Evolutionary conservation across 1,140 invertebrate genomes (phyloP).

Genomic region (Lasaia peninsularis): DNA sequence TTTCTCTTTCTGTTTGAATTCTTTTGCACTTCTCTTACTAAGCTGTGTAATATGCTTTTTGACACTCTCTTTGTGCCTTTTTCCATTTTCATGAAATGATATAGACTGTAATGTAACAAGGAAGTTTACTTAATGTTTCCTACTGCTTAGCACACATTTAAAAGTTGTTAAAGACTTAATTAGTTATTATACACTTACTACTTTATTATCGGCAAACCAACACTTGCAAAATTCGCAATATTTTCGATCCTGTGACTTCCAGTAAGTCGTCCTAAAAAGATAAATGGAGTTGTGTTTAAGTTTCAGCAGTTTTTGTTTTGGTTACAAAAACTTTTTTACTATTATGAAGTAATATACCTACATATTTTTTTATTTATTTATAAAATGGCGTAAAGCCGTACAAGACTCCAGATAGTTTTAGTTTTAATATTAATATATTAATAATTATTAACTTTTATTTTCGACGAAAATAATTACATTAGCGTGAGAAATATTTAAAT

Average conservation of each 20-base stretch:
- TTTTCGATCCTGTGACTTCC: conserved; percentile 97
- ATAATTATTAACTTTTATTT: too few species aligned
- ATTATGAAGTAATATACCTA: too few species aligned
- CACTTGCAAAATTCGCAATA: conserved; percentile 99
- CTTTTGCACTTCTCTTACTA: conserved; percentile 87
- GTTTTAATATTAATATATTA: too few species aligned
- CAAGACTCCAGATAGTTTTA: too few species aligned
- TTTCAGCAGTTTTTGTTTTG: not conserved
- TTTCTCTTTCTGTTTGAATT: conserved; percentile 86
- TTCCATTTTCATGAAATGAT: conserved; percentile 96
- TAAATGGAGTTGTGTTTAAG: not conserved
- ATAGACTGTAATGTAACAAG: conserved; percentile 83
- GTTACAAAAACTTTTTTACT: not conserved
- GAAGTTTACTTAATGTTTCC: too few species aligned
- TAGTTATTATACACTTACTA: conserved; percentile 80
- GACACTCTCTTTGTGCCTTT: conserved; percentile 96
- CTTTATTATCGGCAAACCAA: conserved; percentile 98
- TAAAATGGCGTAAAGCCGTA: too few species aligned
- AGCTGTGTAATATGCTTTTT: conserved; percentile 91
- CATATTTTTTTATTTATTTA: too few species aligned
- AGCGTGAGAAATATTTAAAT: too few species aligned
- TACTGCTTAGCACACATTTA: too few species aligned
- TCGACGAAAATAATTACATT: too few species aligned
- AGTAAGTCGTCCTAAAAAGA: conserved; percentile 92
- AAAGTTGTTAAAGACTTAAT: not conserved